Base-by-base conservation (phyloP, 2,888 invertebrate species). In the Zaprionus obscuricornis region DNA sequence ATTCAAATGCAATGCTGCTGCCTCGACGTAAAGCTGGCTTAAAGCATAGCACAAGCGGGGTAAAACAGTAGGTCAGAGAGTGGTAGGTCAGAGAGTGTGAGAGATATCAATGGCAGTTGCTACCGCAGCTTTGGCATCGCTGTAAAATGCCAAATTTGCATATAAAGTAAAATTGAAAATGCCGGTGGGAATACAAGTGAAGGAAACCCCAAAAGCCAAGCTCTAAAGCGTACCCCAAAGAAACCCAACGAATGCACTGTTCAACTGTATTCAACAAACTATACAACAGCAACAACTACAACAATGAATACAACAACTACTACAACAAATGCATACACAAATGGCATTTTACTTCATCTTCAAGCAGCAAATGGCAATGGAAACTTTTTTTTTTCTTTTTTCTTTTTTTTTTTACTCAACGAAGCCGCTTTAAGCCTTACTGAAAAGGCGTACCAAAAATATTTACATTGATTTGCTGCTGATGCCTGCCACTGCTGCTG, bases 161-260 rank as follows among this genome's bases (percentile, higher is more conserved):
- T 79, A 79, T 85, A 79, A 85, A 79, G 85, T 79, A 85, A 79
- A 85, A 85, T 79, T 83, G 86, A 85, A 85, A 78, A 85, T 83
- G 75, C 83, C 79, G 64, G 51, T 68, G 74, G 70, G 68, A 62
- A 66, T 50, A n/a, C n/a, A n/a, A 26, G 45, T 46, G 54, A 51
- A 58, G 45, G 34, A 66, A 56, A 52, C 22, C 64, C 37, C 52
- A 63, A 57, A 72, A 74, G 58, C 70, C 67, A 60, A 65, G 60
- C 54, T 50, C 67, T 39, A 57, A 72, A 65, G 46, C 45, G 50
- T 26, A 22, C 47, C 59, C 59, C 58, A 60, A 59, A 50, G 49
- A 58, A 59, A 31, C 45, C 36, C 31, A 46, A 65, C 77, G 63
- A 79, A 66, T 82, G 74, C 74, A 75, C 47, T 60, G 54, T 57